Base-by-base conservation (phyloP, 2,113 vertebrate species). In the Boulengeromyrus knoepffleri region DNA sequence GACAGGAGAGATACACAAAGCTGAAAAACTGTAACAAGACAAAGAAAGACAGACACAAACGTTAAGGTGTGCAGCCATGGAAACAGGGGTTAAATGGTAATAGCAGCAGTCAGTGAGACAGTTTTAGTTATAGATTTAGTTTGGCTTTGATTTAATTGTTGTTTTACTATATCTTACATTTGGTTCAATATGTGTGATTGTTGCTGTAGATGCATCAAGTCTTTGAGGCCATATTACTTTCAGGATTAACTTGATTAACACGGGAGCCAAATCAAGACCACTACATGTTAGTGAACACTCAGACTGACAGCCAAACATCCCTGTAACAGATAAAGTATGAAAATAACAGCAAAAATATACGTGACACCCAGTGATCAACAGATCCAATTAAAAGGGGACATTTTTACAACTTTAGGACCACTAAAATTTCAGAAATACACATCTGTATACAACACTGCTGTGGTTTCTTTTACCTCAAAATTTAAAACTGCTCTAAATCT, bases 1-100 rank as follows among this genome's bases (percentile, higher is more conserved):
- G 36, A 42, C 19, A 83, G 9, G 42, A 83, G 17, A 46, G 1
- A 46, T 2, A n/a, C 8, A 10, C 15, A 85, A 85, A 47, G 45
- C 83, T 24, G 19, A 10, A 85, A 85, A 47, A 42, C 3, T 24
- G 4, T 8, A 21, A 84, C 21, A n/a, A 45, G 45, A 47, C 7
- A 9, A 21, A n/a, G 45, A 85, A 85, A 47, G 42, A 47, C 12
- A 27, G 74, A 42, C 31, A 39, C 4, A 47, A 85, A 47, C 7
- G 46, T 85, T 24, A 85, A 19, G 8, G 17, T n/a, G 21, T 12
- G 50, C 66, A 36, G 45, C n/a, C 50, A 42, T 53, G 17, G 4
- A 52, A 24, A 52, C 93, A 92, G 88, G 90, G 94, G 92, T 70
- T 66, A 66, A 90, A 93, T 94, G 93, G 86, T 27, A 89, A 94